phyloP scores from a whole-genome alignment of 2,113 vertebrate species.

The Sapayoa aenigma region DNA sequence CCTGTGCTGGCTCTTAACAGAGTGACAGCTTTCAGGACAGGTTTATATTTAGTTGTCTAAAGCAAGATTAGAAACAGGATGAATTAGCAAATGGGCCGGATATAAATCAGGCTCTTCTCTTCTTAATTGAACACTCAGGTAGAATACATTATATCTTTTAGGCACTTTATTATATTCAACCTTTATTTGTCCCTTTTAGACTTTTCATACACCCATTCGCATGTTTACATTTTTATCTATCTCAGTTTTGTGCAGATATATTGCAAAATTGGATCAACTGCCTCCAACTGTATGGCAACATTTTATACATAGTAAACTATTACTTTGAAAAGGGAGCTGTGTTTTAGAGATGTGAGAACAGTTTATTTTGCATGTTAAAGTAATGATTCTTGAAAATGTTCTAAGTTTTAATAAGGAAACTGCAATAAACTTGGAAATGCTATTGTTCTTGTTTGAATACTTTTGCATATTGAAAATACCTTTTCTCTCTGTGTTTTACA shows the following conservation, averaged over 20 bases:
- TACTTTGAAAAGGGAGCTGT: background rate
- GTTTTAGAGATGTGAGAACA: background rate
- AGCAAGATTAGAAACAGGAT: slow-evolving; percentile 5
- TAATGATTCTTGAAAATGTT: background rate
- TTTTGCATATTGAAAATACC: background rate
- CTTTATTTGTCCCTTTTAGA: background rate
- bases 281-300: background rate
- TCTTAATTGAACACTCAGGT: background rate
- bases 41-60: background rate
- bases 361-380: background rate
- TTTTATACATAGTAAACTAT: background rate
- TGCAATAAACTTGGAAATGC: background rate
- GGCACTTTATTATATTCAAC: background rate
- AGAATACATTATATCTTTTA: background rate
- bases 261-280: background rate
- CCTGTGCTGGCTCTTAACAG: background rate
- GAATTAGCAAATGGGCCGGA: background rate
- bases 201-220: background rate
- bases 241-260: background rate
- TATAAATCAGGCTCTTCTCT: background rate
- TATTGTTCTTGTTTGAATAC: background rate
- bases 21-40: slow-evolving; percentile 14
- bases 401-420: background rate
- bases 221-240: background rate
- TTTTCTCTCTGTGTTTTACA: slow-evolving; percentile 67